These are phyloP conservation scores for Botrylloides violaceus DNA, from an alignment of 23 tunicate genomes.

Conservation along the genomic window DNA sequence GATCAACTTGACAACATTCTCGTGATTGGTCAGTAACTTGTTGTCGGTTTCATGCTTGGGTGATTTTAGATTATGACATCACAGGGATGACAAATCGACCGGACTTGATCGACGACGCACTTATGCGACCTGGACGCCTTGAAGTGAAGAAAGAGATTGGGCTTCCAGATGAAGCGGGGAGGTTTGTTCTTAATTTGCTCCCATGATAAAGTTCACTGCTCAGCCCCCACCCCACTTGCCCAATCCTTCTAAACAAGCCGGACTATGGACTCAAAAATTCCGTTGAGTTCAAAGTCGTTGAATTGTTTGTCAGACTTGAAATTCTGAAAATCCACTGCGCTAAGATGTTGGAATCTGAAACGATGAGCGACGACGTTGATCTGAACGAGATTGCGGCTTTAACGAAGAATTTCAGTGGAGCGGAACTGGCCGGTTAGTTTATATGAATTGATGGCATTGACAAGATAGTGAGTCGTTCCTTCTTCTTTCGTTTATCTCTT, in stretches of 20 bases:
- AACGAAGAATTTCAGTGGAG: conserved; percentile 98
- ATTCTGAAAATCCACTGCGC: conserved; percentile 81
- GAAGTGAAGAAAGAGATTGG: conserved; percentile 98
- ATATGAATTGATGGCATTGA: no score
- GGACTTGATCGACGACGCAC: conserved; percentile 93
- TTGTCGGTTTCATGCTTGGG: background rate
- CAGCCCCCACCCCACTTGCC: no score
- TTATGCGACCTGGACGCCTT: conserved; percentile 85
- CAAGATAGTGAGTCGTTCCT: no score
- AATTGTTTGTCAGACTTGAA: conserved; percentile 55
- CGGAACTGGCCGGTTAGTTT: conserved; percentile 70
- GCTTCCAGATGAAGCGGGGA: conserved; percentile 85
- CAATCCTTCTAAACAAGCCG: no score
- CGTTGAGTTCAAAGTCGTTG: no score
- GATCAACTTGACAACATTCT: conserved; percentile 87
- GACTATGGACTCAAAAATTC: no score
- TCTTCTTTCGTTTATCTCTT: no score
- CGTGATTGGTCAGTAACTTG: conserved; percentile 75
- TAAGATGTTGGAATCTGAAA: conserved; percentile 50
- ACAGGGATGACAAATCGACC: conserved; percentile 97
- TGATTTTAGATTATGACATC: background rate
- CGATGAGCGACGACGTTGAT: conserved; percentile 59
- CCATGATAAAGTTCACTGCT: no score
- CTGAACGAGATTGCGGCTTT: conserved; percentile 66
- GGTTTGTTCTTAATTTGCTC: conserved; percentile 2